These are phyloP conservation scores for Hippopotamus amphibius DNA, from an alignment of 2,113 vertebrate species.

Conservation along the genomic window DNA sequence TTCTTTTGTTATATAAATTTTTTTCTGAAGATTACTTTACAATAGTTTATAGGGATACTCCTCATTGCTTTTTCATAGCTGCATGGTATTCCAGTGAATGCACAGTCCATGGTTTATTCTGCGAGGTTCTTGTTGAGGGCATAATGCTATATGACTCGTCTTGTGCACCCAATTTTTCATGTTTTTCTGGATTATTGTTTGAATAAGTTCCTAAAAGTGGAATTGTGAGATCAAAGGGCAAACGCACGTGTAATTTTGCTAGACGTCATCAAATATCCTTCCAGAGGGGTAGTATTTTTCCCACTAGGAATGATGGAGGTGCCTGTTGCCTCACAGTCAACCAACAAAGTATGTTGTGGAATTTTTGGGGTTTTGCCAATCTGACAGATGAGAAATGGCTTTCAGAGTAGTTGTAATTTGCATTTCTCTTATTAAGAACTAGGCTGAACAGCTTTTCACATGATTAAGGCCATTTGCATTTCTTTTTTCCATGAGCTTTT, in stretches of 20 bases:
- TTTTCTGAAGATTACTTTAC: conserved; percentile 10
- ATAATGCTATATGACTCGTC: neutral
- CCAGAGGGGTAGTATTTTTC: neutral
- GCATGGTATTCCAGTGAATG: neutral
- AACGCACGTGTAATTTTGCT: neutral
- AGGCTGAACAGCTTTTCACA: conserved; percentile 53
- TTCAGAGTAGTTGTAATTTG: conserved; percentile 59
- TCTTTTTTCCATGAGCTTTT: conserved; percentile 55
- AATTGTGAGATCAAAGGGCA: neutral
- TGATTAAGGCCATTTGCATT: conserved; percentile 60
- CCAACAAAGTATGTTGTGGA: neutral
- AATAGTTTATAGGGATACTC: neutral
- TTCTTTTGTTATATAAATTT: neutral
- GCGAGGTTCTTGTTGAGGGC: neutral
- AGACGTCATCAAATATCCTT: neutral
- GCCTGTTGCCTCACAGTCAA: neutral
- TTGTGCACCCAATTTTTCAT: neutral
- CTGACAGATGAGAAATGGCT: conserved; percentile 58
- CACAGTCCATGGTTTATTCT: neutral
- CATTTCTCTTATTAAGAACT: conserved; percentile 65
- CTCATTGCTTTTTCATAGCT: conserved; percentile 16
- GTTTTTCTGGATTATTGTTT: conserved; percentile 1
- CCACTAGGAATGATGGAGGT: neutral
- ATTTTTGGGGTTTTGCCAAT: conserved; percentile 19
- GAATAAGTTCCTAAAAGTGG: neutral